These are phyloP conservation scores for Bombus picipes DNA, from an alignment of 1,140 invertebrate species.

Conservation along the genomic window DNA sequence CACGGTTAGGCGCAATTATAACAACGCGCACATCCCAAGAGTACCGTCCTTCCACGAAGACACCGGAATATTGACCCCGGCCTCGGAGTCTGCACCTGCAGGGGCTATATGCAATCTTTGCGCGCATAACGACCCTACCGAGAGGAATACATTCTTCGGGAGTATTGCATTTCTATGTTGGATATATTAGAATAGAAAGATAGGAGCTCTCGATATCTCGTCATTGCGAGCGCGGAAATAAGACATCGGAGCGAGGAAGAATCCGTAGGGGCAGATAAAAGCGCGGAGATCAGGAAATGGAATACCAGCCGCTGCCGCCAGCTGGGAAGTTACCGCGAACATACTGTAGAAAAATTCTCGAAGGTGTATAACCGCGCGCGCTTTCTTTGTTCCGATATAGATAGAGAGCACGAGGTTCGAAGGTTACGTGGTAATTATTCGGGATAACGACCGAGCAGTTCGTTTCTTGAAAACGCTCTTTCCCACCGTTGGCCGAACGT, in stretches of 20 bases:
- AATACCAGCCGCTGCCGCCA: constrained; percentile 6
- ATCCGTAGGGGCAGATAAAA: constrained; percentile 44
- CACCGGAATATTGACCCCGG: constrained; percentile 50
- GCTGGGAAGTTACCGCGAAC: constrained; percentile 35
- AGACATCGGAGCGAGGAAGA: constrained; percentile 22
- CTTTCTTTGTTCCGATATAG: constrained; percentile 70
- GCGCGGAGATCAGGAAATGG: constrained; percentile 22
- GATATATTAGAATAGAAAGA: constrained; percentile 57
- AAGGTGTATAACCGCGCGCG: constrained; percentile 45
- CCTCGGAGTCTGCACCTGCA: constrained; percentile 50
- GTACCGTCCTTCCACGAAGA: constrained; percentile 53
- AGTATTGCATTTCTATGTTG: constrained; percentile 47
- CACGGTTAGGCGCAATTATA: constrained; percentile 48
- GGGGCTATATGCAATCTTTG: constrained; percentile 54
- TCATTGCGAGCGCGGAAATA: constrained; percentile 42
- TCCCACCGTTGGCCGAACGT: neutral
- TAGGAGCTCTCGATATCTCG: constrained; percentile 38
- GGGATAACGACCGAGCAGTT: constrained; percentile 64
- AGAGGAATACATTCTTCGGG: constrained; percentile 53
- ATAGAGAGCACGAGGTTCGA: constrained; percentile 64
- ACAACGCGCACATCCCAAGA: constrained; percentile 40
- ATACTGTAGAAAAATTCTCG: constrained; percentile 13
- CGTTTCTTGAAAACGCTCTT: constrained; percentile 25
- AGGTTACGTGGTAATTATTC: constrained; percentile 72
- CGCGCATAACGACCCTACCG: constrained; percentile 53